Percentiles rank a stretch among this genome's conserved stretches.
Evolutionary conservation across 2,113 vertebrate species (phyloP).

Genomic region (Thamnaconus septentrionalis): DNA sequence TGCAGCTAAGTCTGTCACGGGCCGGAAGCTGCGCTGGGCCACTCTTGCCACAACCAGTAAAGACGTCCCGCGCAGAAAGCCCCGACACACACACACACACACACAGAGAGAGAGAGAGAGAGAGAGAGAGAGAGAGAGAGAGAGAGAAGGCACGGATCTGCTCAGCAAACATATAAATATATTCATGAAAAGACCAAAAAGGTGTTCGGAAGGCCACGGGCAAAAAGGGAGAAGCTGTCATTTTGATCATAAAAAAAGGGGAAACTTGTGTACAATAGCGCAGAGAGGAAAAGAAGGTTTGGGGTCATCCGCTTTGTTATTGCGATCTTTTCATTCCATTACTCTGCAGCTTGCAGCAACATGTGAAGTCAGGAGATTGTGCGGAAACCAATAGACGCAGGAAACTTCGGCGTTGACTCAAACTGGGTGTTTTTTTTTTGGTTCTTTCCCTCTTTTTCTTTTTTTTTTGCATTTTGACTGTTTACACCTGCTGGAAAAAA

Average conservation of each 20-base stretch:
- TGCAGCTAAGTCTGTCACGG: constrained; percentile 70
- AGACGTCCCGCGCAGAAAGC: constrained; percentile 53
- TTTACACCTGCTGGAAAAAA: too few species aligned
- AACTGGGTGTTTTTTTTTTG: neutral
- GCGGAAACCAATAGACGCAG: neutral
- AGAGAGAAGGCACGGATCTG: constrained; percentile 16
- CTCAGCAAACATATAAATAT: constrained; percentile 61
- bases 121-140: too few species aligned
- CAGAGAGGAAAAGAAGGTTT: constrained; percentile 29
- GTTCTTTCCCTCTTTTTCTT: too few species aligned
- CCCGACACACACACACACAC: constrained; percentile 48
- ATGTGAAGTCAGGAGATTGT: constrained; percentile 20
- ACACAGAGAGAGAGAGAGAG: too few species aligned
- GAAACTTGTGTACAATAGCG: constrained; percentile 14
- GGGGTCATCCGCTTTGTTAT: constrained; percentile 33
- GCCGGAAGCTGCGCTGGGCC: constrained; percentile 59
- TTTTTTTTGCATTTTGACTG: too few species aligned
- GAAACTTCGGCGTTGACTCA: constrained; percentile 21
- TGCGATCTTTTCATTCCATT: constrained; percentile 34
- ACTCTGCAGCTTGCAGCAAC: constrained; percentile 43
- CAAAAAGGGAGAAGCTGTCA: constrained; percentile 43
- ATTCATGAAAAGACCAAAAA: constrained; percentile 63
- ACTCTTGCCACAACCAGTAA: constrained; percentile 64
- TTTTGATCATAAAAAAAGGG: constrained; percentile 36
- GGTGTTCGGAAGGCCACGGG: constrained; percentile 54